A percentile compares a stretch with the other conserved stretches of the same genome.
phyloP scores from a whole-genome alignment of 2,113 vertebrate genomes.

The Sander vitreus region DNA sequence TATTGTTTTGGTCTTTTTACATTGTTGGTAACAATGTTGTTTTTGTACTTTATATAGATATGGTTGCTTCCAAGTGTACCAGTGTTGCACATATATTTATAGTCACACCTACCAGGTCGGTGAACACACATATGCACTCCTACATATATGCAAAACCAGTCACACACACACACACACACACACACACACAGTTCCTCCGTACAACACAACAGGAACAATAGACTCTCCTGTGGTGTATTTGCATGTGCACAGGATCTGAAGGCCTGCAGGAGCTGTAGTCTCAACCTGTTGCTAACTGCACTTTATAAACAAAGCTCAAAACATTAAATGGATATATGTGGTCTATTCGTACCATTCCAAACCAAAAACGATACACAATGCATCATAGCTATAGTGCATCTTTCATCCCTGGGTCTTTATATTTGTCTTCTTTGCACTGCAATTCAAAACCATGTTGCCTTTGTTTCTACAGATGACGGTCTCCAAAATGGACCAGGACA shows the following conservation, averaged over 20 bases:
- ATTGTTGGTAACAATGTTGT: slow-evolving; percentile 18
- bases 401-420: background rate
- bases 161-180: slow-evolving; percentile 21
- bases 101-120: slow-evolving; percentile 23
- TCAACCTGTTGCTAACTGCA: slow-evolving; percentile 3
- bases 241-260: slow-evolving; percentile 13
- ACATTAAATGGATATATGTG: slow-evolving; percentile 14
- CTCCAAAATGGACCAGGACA: slow-evolving; percentile 85
- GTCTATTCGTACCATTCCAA: slow-evolving; percentile 1
- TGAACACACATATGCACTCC: slow-evolving; percentile 26
- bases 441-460: background rate
- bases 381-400: background rate
- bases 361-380: background rate
- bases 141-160: slow-evolving; percentile 31
- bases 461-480: slow-evolving; percentile 80
- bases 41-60: background rate
- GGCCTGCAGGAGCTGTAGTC: background rate
- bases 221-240: slow-evolving; percentile 8
- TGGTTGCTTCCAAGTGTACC: no score
- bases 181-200: background rate
- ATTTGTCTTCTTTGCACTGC: background rate
- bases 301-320: slow-evolving; percentile 10
- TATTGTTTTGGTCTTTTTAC: slow-evolving; percentile 15
- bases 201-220: slow-evolving; percentile 26
- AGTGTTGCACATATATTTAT: slow-evolving; percentile 30